Evolutionary conservation across 1,140 invertebrate genomes (phyloP), one percentile per base, ranked within the genome.

Genomic region (Diprion similis): DNA sequence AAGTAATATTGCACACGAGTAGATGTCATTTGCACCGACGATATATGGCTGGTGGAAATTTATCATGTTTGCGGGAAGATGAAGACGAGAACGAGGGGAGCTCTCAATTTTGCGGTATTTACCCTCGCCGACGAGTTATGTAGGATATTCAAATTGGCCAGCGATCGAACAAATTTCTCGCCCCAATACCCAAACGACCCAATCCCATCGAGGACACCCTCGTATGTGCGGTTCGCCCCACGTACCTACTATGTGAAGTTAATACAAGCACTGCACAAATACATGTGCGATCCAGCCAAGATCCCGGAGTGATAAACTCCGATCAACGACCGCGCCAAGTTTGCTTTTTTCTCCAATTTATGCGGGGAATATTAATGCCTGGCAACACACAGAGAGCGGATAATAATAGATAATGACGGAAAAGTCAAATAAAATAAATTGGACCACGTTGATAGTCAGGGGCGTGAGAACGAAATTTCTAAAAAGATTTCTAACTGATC

Each of bases 101-200:
- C 66, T 68, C 66, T 68, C 66, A 68, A 68, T 68, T 75, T 74
- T 64, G 66, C 37, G 71, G 24, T 68, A 71, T 71, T 73, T 79
- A 73, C 70, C 74, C 71, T 66, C 51, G 64, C 8, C 51, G 66
- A 68, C 10, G 66, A 68, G 66, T 68, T 13, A 15, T 13, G 51
- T 59, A 15, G 47, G 46, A 71, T 11, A 66, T 67, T 15, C 68
- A 67, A 81, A 81, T 81, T 78, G 74, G 47, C 70, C 13, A 47
- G 15, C 24, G 51, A 24, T 73, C 74, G 77, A 78, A 78, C 72
- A 70, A 79, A 81, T 81, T 81, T 80, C 66, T 77, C 80, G 78
- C 77, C 37, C 37, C 77, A 70, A 19, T 80, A 73, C 46, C 64
- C 73, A 73, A 68, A 68, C 70, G 79, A 81, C 79, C 75, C 72